Evolutionary conservation across 2,888 invertebrate species (phyloP).

Genomic region (Homarus gammarus): DNA sequence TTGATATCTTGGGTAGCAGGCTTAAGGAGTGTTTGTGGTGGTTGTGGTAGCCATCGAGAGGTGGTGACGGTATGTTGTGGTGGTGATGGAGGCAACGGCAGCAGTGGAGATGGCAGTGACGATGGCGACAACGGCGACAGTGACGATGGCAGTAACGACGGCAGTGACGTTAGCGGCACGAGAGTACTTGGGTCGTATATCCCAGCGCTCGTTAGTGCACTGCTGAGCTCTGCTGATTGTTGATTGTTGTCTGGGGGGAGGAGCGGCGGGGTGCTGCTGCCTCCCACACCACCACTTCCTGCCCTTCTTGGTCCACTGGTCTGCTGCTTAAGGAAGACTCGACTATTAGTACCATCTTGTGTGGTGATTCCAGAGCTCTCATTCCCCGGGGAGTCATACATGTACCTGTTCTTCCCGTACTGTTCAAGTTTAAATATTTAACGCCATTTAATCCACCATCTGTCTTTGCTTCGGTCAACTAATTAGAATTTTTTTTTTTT

Average conservation of each 20-base stretch:
- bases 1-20: neutral
- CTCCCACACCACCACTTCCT: neutral
- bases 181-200: neutral
- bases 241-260: neutral
- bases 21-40: neutral
- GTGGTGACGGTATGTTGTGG: neutral
- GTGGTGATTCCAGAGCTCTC: no score
- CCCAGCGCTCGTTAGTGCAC: neutral
- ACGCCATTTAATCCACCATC: neutral
- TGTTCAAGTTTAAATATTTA: no score
- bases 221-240: slow-evolving; percentile 15
- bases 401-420: no score
- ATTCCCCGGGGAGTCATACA: no score
- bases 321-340: neutral
- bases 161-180: neutral
- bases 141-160: neutral
- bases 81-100: neutral
- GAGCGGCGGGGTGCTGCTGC: neutral
- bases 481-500: no score
- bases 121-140: neutral
- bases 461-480: no score
- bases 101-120: neutral
- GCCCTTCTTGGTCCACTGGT: neutral
- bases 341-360: no score
- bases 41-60: neutral